Conservation (phyloP, 2,888 invertebrate genomes). For the Euproctis similis region DNA sequence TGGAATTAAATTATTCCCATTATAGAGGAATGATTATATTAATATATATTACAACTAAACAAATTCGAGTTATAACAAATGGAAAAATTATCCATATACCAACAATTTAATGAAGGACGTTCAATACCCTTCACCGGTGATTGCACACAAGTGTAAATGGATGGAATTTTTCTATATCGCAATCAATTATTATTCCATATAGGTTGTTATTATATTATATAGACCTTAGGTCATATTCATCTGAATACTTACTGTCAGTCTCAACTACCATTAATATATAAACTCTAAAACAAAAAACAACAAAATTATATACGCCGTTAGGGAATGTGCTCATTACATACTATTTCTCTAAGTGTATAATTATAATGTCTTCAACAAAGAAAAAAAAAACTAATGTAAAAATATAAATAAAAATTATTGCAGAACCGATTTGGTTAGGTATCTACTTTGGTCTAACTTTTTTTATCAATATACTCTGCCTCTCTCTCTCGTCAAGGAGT, state of each 20-base stretch:
- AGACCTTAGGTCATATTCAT: slow-evolving; percentile 44
- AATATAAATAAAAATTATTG: slow-evolving; percentile 68
- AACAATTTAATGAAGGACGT: slow-evolving; percentile 11
- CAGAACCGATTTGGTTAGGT: slow-evolving; percentile 73
- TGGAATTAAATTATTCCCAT: slow-evolving; percentile 61
- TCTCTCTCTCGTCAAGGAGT: slow-evolving; percentile 7
- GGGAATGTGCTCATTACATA: slow-evolving; percentile 71
- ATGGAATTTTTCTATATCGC: slow-evolving; percentile 8
- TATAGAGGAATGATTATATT: slow-evolving; percentile 63
- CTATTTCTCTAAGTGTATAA: slow-evolving; percentile 59
- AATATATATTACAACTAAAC: slow-evolving; percentile 52
- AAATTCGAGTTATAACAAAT: slow-evolving; percentile 60
- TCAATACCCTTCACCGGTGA: slow-evolving; percentile 4
- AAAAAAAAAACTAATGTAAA: slow-evolving; percentile 48
- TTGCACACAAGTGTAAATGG: slow-evolving; percentile 6
- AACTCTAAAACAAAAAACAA: slow-evolving; percentile 70
- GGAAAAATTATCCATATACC: slow-evolving; percentile 18
- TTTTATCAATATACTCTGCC: slow-evolving; percentile 8
- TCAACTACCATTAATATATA: slow-evolving; percentile 66
- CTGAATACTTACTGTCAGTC: slow-evolving; percentile 67
- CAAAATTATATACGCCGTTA: slow-evolving; percentile 65
- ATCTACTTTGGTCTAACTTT: slow-evolving; percentile 65
- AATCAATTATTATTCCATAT: slow-evolving; percentile 10
- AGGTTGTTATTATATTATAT: slow-evolving; percentile 15
- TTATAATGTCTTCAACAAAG: slow-evolving; percentile 63